Evolutionary conservation across 2,888 invertebrate genomes (phyloP), one percentile per base, ranked within the genome.

Genomic region (Calliphora vomitoria): DNA sequence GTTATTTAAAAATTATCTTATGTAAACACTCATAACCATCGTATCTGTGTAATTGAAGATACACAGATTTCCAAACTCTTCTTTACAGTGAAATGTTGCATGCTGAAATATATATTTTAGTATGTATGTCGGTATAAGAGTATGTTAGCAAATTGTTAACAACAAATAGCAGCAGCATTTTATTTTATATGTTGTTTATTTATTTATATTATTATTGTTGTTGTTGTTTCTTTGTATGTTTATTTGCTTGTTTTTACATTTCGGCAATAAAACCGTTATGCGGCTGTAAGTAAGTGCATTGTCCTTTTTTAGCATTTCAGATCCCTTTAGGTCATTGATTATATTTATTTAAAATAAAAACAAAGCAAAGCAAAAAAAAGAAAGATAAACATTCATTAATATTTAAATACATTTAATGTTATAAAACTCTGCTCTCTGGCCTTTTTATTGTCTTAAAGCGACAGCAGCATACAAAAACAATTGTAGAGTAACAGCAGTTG

Each of bases 361-460:
- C 4, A 55, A 10, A n/a, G n/a, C n/a, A n/a, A n/a, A n/a, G n/a
- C n/a, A n/a, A n/a, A n/a, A n/a, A n/a, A n/a, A n/a, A 55, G 0
- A 60, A 31, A 13, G 0, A 60, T 4, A 72, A 53, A 53, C n/a
- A 25, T 80, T 81, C 84, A 82, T 84, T 81, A 81, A 87, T 87
- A 68, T 74, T 84, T 78, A 81, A 87, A 81, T 44, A 82, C 20
- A 47, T 60, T 18, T 31, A 86, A 71, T 79, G 35, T 41, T 58
- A 18, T 66, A 31, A 5, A 18, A 53, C 44, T 60, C n/a, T 20
- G 0, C 20, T 69, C 20, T 15, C 13, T 76, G 18, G 0, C 8
- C 15, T 11, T 71, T 25, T 55, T 47, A 35, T 66, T 41, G 25
- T 4, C 53, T n/a, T 41, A 8, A 71, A 71, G 10, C 6, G 15